Conservation (phyloP, 2,113 vertebrate species). For the Chloropsis hardwickii region DNA sequence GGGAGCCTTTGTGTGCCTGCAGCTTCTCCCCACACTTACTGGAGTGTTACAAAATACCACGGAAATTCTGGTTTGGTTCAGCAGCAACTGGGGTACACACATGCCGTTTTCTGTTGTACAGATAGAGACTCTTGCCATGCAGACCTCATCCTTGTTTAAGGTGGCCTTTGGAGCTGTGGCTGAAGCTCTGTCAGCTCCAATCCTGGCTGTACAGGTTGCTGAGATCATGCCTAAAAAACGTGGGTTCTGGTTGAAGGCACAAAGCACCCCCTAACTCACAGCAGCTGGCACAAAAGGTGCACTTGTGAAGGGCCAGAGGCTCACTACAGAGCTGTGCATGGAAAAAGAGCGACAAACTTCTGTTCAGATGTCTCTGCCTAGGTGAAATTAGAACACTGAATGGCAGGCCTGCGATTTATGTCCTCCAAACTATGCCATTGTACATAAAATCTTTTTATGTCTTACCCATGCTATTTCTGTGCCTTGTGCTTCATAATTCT, state of each 20-base stretch:
- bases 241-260: neutral
- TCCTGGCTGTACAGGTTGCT: neutral
- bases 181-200: neutral
- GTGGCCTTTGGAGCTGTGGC: neutral
- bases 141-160: neutral
- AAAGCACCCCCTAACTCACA: neutral
- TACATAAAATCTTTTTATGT: neutral
- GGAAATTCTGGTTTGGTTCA: neutral
- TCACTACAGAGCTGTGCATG: neutral
- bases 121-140: neutral
- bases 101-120: neutral
- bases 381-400: neutral
- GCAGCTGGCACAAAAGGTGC: neutral
- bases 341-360: neutral
- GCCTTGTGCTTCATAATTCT: neutral
- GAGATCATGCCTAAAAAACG: neutral
- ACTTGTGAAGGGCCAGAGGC: neutral
- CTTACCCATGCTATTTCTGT: neutral
- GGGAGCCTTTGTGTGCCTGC: neutral
- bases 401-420: neutral
- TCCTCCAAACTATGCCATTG: neutral
- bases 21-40: neutral
- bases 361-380: neutral
- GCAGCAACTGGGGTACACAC: accelerated
- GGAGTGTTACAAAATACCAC: neutral